Evolutionary conservation across 1,140 invertebrate species (phyloP).

Genomic region (Drosophila tropicalis): DNA sequence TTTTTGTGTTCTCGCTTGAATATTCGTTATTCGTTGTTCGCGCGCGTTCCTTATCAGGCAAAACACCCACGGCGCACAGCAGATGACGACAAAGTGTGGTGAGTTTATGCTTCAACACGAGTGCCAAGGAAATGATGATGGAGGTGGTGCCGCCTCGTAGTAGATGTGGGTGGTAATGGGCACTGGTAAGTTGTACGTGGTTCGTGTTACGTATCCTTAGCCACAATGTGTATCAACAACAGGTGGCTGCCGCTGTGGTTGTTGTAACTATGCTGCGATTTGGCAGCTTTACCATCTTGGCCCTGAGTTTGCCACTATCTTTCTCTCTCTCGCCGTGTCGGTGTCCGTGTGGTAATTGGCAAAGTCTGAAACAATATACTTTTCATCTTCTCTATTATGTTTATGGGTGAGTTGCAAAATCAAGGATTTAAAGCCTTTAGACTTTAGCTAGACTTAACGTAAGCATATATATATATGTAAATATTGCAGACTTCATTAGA

Average conservation of each 20-base stretch:
- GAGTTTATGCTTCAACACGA: conserved; percentile 53
- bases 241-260: conserved; percentile 59
- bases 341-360: conserved; percentile 16
- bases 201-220: conserved; percentile 6
- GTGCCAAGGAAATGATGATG: conserved; percentile 2
- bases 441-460: background rate
- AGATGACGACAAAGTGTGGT: conserved; percentile 69
- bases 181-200: background rate
- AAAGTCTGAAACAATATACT: conserved; percentile 2
- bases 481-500: background rate
- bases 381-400: conserved; percentile 16
- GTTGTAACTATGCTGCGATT: conserved; percentile 42
- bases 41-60: conserved; percentile 62
- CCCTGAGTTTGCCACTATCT: background rate
- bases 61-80: conserved; percentile 42
- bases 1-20: conserved; percentile 7
- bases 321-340: background rate
- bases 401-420: background rate
- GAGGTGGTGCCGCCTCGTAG: conserved; percentile 14
- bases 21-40: conserved; percentile 29
- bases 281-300: conserved; percentile 16
- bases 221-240: conserved; percentile 49
- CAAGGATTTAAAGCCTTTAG: conserved; percentile 11
- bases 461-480: too few relatives aligned
- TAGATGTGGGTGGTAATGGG: conserved; percentile 3